Base-by-base conservation (phyloP, 2,797 vertebrate genomes). In the Chaetophractus vellerosus region DNA sequence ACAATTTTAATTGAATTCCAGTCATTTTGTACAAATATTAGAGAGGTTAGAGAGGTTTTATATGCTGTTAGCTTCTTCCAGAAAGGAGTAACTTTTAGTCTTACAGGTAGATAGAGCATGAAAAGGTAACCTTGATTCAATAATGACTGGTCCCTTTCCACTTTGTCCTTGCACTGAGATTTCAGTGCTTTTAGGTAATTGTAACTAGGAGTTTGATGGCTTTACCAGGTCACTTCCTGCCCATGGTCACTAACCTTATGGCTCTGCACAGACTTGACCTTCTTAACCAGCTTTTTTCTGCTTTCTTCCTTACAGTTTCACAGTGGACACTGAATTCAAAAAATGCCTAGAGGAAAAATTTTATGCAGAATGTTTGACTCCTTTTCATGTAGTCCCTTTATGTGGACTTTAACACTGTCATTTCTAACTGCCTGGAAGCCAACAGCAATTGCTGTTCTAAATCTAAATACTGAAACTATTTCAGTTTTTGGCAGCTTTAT, bases 341-440 rank as follows among this genome's bases (percentile, higher is more conserved):
- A 23, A 66, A 12, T 38, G 16, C 23, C n/a, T 3, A 45, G 52
- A 24, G 19, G 88, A 68, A 31, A 18, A 28, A 21, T 5, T 6
- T 14, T 18, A 2, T 9, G 21, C 31, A 26, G 23, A 24, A 26
- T 0, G 1, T 23, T 12, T 26, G 38, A 14, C 21, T 45, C n/a
- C 50, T 0, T 38, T 10, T 12, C 48, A 59, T 63, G 11, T 2
- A 15, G 28, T 18, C 36, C 14, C 16, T 61, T 24, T 6, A 16
- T 11, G 33, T 33, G 33, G 12, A 4, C 55, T 55, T 84, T 74
- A 23, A 23, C 3, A 16, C n/a, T 38, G 36, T 52, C 52, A 63
- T 4, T 10, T 36, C 63, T n/a, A 18, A 5, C 52, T 61, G 7
- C 19, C 10, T 19, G 8, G 16, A 38, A 57, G 21, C 66, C 52